Evolutionary conservation across 2,113 vertebrate species (phyloP), one percentile per base, ranked within the genome.

Genomic region (Benitochromis conjunctus): DNA sequence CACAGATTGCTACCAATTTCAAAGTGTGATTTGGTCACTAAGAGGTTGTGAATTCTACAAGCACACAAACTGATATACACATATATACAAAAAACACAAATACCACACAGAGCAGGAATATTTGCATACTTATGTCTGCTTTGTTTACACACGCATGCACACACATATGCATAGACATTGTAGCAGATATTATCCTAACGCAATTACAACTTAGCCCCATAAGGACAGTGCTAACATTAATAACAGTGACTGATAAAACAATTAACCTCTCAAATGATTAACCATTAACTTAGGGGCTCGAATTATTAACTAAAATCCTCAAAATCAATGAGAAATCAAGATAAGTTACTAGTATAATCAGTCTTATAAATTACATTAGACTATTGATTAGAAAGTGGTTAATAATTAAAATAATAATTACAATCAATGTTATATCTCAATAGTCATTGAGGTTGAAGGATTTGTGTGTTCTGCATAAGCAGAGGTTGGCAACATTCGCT

Each of bases 1-100:
- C 88, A 82, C 92, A 90, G 87, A 92, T 84, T 92, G 90, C 89
- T 78, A 84, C 83, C 82, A 71, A 87, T 87, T 92, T 83, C 84
- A 76, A 87, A 87, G 89, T 92, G 91, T 84, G 85, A 88, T 89
- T 82, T 13, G 24, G 51, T 84, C 78, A 91, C 43, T 82, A 84
- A 78, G 77, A 86, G 64, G 79, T 79, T 86, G 81, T 86, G 81
- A 77, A 83, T 79, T 79, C 19, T 57, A 21, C 24, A 26, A 21
- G 24, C 53, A 21, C 54, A 41, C 38, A 29, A 19, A 56, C 5
- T 13, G 19, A 80, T 31, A 55, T 48, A 80, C 31, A 81, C 26
- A 74, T 38, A 78, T 24, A 46, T 36, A 62, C 58, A 62, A 36
- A 74, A 26, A 3, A 1, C 69, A 48, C 69, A 78, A 54, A 16